These are phyloP conservation scores for Artemia sp. DNA, from an alignment of 2,888 invertebrate genomes.

Conservation along the genomic window DNA sequence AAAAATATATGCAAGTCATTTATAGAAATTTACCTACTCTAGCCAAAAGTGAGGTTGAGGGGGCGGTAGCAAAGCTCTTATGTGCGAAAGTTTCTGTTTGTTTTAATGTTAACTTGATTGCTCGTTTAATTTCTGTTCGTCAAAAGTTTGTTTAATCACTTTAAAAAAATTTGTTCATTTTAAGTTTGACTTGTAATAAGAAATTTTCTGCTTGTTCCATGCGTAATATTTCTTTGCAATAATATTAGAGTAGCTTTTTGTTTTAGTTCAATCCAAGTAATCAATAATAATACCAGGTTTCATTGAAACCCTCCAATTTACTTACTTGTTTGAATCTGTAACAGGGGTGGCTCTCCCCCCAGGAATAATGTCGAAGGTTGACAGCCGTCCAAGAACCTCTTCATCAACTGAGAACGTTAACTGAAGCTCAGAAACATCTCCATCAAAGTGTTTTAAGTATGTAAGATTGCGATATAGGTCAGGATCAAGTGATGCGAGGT, in stretches of 20 bases:
- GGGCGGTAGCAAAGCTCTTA: too few species aligned
- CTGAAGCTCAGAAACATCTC: slow-evolving; percentile 79
- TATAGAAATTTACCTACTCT: too few species aligned
- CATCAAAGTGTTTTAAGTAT: slow-evolving; percentile 76
- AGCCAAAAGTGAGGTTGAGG: too few species aligned
- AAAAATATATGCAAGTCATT: too few species aligned
- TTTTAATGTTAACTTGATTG: too few species aligned
- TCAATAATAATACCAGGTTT: slow-evolving; percentile 16
- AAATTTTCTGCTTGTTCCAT: not conserved
- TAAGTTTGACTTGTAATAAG: slow-evolving; percentile 5
- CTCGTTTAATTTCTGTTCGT: not conserved
- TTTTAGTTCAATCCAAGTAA: slow-evolving; percentile 14
- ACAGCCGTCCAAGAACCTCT: slow-evolving; percentile 77
- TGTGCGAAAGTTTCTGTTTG: too few species aligned
- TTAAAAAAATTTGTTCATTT: too few species aligned
- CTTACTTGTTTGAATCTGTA: slow-evolving; percentile 86
- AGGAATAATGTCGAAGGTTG: slow-evolving; percentile 85
- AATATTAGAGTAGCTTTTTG: not conserved
- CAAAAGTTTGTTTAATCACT: not conserved
- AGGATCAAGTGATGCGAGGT: slow-evolving; percentile 85
- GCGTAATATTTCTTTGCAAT: not conserved
- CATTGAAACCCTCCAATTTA: not conserved
- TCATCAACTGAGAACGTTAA: slow-evolving; percentile 92
- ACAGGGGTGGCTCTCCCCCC: slow-evolving; percentile 85
- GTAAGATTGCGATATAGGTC: slow-evolving; percentile 90